Conservation (phyloP, 30 jellyfish, hydroid and myxozoan species). For the Aurelia aurita complex sp. Pacific region DNA sequence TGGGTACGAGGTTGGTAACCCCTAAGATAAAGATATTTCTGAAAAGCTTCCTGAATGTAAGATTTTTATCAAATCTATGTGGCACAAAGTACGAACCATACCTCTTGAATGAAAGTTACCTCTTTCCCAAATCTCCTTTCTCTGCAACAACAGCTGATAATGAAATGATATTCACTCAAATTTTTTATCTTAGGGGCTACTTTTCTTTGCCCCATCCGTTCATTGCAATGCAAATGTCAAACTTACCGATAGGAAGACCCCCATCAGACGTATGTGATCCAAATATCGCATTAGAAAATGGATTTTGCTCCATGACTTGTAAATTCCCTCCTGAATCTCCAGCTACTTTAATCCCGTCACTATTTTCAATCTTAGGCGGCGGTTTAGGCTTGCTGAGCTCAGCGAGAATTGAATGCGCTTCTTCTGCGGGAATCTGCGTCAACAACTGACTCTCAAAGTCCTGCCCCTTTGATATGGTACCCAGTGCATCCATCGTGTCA, state of each 20-base stretch:
- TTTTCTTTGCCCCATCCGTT: too few species aligned
- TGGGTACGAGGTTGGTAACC: too few species aligned
- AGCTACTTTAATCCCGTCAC: slow-evolving; percentile 65
- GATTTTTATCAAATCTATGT: too few species aligned
- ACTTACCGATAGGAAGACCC: not conserved
- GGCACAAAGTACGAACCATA: too few species aligned
- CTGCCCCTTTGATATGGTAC: slow-evolving; percentile 55
- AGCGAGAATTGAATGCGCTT: slow-evolving; percentile 52
- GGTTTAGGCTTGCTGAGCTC: slow-evolving; percentile 44
- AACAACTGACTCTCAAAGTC: slow-evolving; percentile 53
- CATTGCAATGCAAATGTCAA: too few species aligned
- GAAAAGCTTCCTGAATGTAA: too few species aligned
- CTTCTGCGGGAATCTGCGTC: slow-evolving; percentile 64
- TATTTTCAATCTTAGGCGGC: slow-evolving; percentile 56
- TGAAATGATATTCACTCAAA: too few species aligned
- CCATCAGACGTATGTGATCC: slow-evolving; percentile 29
- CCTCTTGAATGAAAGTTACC: too few species aligned
- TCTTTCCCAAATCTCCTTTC: too few species aligned
- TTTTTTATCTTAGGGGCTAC: not conserved
- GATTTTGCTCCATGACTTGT: slow-evolving; percentile 57
- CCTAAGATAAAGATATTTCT: too few species aligned
- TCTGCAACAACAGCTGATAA: too few species aligned
- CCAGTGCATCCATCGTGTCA: slow-evolving; percentile 40
- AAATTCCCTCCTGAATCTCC: slow-evolving; percentile 59
- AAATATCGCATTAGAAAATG: slow-evolving; percentile 48